Percentiles rank a stretch among this genome's conserved stretches.
Conservation (phyloP, 2,797 vertebrate species). For the Cygnus olor region DNA sequence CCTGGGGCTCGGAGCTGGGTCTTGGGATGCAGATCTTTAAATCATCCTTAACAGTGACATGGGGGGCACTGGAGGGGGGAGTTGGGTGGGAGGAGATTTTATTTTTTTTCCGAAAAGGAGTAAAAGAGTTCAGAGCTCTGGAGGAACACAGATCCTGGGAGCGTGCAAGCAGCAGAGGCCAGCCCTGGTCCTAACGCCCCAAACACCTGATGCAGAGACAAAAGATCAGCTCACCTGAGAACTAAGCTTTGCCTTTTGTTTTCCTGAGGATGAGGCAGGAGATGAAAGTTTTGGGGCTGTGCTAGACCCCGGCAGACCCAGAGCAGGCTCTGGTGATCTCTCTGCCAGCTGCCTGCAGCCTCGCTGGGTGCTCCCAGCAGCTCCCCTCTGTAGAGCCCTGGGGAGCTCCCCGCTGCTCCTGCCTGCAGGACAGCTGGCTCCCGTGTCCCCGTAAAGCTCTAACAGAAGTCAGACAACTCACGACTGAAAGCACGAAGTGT, state of each 20-base stretch:
- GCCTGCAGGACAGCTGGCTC: background rate
- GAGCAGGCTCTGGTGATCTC: background rate
- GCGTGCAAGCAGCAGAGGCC: background rate
- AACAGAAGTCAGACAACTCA: background rate
- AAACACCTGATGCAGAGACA: background rate
- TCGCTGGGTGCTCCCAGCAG: accelerated
- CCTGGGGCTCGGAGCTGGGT: background rate
- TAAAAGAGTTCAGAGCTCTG: background rate
- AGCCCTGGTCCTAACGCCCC: background rate
- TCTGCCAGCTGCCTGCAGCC: background rate
- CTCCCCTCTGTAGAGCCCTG: background rate
- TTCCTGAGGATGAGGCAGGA: background rate
- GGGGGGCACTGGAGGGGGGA: background rate
- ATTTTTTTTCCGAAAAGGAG: background rate
- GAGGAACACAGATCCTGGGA: background rate
- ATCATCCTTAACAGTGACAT: background rate
- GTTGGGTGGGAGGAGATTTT: background rate
- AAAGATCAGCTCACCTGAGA: background rate
- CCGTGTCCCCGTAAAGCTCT: background rate
- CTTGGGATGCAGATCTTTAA: background rate
- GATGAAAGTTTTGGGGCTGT: background rate
- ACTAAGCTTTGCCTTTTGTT: background rate
- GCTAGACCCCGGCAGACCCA: background rate
- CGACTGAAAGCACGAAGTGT: background rate
- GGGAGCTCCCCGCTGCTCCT: background rate